A percentile compares a stretch with the other conserved stretches of the same genome.
Conservation (phyloP, 2,888 invertebrate genomes). For the Xanthia icteritia region DNA sequence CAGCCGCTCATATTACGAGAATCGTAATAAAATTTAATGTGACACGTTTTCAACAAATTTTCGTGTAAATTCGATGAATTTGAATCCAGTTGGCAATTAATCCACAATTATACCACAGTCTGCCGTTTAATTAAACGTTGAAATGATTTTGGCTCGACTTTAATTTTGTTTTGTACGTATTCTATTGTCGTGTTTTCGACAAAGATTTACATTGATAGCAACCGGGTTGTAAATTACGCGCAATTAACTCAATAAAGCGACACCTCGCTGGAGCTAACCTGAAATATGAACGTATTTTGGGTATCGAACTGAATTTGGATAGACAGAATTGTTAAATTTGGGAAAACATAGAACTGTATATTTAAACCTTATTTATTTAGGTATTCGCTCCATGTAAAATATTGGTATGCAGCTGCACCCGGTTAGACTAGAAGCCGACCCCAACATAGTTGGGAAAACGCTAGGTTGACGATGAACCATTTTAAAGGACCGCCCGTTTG, state of each 20-base stretch:
- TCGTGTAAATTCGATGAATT: slow-evolving; percentile 81
- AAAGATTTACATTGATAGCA: slow-evolving; percentile 75
- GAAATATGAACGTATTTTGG: slow-evolving; percentile 55
- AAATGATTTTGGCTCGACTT: slow-evolving; percentile 77
- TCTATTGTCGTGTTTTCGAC: slow-evolving; percentile 76
- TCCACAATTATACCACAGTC: slow-evolving; percentile 79
- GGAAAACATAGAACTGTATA: not conserved
- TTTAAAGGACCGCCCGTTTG: not conserved
- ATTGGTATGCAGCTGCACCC: not conserved
- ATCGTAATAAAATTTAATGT: slow-evolving; percentile 58
- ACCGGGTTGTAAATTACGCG: slow-evolving; percentile 73
- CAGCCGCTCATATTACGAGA: slow-evolving; percentile 41
- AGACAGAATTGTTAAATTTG: not conserved
- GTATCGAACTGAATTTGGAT: slow-evolving; percentile 23
- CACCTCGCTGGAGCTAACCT: slow-evolving; percentile 62
- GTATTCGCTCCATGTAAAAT: not conserved
- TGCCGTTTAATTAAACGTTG: slow-evolving; percentile 82
- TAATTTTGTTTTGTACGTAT: slow-evolving; percentile 80
- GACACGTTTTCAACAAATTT: slow-evolving; percentile 75
- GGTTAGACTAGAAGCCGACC: not conserved
- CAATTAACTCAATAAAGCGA: slow-evolving; percentile 71
- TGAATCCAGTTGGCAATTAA: slow-evolving; percentile 81
- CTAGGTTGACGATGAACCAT: not conserved
- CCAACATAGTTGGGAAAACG: not conserved
- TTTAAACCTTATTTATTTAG: not conserved